Evolutionary conservation across 2,888 invertebrate species (phyloP), one percentile per base, ranked within the genome.

Genomic region (Microplitis deprimator): DNA sequence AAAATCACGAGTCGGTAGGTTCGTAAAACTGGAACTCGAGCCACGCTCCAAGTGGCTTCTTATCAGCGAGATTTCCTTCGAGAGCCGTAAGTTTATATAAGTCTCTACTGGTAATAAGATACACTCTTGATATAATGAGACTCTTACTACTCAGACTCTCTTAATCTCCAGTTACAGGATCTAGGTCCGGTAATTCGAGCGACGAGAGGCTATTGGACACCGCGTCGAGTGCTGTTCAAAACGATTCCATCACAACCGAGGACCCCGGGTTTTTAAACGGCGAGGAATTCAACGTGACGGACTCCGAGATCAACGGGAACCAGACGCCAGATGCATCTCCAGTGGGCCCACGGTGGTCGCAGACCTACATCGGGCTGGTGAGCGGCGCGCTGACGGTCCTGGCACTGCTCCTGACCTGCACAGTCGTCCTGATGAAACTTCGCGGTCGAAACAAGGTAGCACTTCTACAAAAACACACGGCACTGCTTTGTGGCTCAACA

Each of bases 41-140:
- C 96, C 96, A 88, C 94, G 94, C 79, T 93, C 95, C 82, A 94
- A 94, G 87, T 97, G 97, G 97, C 94, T 97, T 80, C 92, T 97
- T 82, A 93, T 98, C 86, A 97, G 97, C 90, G 97, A 98, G 91
- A 92, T 97, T 83, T 93, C 94, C 61, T 97, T 97, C 87, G 93
- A 94, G 83, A 95, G 96, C 78, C 92, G 95, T 95, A 85, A 81
- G 81, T 74, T 20, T 8, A 64, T 40, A 6, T 50, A 50, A 50
- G 50, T 50, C 8, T 50, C 50, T 50, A 8, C 8, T 13, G 50
- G 50, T 13, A 50, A 50, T 50, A 50, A 50, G 50, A 50, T 50
- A 50, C 50, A 50, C 50, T 50, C 50, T 50, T 50, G 5, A 16
- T 10, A 17, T 29, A 61, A 71, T n/a, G n/a, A 61, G 71, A 10